Conservation (phyloP, 2,797 vertebrate genomes). For the Pogoniulus pusillus region DNA sequence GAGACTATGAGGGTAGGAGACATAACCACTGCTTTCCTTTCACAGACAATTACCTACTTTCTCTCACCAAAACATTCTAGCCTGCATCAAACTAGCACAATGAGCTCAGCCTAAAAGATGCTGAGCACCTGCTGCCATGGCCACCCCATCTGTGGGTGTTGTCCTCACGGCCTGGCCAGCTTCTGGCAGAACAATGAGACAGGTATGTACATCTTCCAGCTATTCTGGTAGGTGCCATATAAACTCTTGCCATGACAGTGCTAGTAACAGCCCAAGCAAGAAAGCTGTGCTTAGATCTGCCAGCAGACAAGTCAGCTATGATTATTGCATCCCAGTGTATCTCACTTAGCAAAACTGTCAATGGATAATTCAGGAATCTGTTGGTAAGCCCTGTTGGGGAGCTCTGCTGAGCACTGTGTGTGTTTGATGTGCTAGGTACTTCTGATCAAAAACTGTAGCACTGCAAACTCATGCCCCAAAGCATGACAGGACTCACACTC, state of each 20-base stretch:
- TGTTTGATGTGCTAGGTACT: not conserved
- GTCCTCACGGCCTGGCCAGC: not conserved
- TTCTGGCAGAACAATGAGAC: not conserved
- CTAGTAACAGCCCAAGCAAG: not conserved
- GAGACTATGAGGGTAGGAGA: no score
- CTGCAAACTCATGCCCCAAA: not conserved
- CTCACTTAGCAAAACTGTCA: not conserved
- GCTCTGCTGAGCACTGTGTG: not conserved
- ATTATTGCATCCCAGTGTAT: not conserved
- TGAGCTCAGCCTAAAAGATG: not conserved
- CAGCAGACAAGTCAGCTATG: not conserved
- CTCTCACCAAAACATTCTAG: no score
- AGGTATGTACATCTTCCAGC: not conserved
- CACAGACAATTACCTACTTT: no score
- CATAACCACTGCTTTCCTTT: no score
- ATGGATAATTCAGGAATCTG: not conserved
- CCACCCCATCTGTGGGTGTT: not conserved
- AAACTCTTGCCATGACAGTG: not conserved
- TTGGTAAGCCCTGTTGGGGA: not conserved
- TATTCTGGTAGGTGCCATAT: not conserved
- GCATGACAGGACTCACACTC: not conserved
- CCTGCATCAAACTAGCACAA: no score
- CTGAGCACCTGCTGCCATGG: not conserved
- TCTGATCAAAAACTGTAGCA: fast-evolving
- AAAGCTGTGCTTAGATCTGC: not conserved